These are phyloP conservation scores for Entelurus aequoreus DNA, from an alignment of 2,113 vertebrate genomes.

Conservation along the genomic window DNA sequence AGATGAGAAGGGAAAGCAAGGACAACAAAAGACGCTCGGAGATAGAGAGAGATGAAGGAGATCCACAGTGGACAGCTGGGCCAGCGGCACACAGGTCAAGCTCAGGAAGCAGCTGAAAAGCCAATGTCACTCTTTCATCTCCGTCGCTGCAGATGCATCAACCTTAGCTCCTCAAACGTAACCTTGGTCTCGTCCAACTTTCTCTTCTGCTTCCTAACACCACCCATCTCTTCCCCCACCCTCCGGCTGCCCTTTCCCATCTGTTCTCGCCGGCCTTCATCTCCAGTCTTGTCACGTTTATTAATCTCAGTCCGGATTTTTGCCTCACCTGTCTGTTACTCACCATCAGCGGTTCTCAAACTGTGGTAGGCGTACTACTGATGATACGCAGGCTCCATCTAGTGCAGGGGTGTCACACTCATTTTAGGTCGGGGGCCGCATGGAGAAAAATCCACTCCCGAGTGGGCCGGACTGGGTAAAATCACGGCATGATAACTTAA, in stretches of 20 bases:
- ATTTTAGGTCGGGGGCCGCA: too few relatives aligned
- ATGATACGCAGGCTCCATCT: too few relatives aligned
- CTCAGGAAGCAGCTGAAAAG: conserved; percentile 45
- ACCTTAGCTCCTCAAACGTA: conserved; percentile 43
- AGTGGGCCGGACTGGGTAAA: too few relatives aligned
- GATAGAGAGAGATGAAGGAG: conserved; percentile 21
- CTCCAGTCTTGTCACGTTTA: conserved; percentile 45
- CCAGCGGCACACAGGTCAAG: conserved; percentile 42
- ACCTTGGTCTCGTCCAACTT: conserved; percentile 53
- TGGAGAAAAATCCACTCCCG: too few relatives aligned
- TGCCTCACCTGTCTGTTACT: conserved; percentile 29
- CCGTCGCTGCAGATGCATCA: conserved; percentile 34
- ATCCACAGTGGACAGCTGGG: conserved; percentile 54
- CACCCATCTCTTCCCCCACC: conserved; percentile 33
- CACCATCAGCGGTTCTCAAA: too few relatives aligned
- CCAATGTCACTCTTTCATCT: conserved; percentile 63
- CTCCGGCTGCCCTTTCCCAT: conserved; percentile 48
- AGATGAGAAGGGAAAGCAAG: conserved; percentile 39
- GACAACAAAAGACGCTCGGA: conserved; percentile 38
- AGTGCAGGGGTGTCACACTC: too few relatives aligned
- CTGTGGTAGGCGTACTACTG: too few relatives aligned
- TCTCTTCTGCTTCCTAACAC: conserved; percentile 17
- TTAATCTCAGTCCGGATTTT: conserved; percentile 22
- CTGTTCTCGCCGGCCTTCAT: conserved; percentile 47
- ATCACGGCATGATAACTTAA: too few relatives aligned